Percentiles rank a stretch among this genome's conserved stretches.
Evolutionary conservation across 2,113 vertebrate genomes (phyloP).

Genomic region (Galemys pyrenaicus): DNA sequence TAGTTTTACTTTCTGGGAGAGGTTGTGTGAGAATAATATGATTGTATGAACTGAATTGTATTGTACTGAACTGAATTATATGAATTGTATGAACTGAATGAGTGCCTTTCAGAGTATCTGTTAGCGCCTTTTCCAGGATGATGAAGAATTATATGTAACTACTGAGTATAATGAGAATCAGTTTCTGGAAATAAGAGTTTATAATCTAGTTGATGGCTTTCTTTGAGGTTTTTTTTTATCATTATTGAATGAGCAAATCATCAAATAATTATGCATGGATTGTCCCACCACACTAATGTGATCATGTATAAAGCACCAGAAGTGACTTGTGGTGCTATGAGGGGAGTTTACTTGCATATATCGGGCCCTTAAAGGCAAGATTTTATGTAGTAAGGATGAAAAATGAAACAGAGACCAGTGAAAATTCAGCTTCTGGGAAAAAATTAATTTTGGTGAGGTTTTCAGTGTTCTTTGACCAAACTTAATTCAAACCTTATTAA

Average conservation of each 20-base stretch:
- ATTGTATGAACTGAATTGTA: not conserved
- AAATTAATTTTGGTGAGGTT: not conserved
- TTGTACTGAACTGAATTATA: too few relatives aligned
- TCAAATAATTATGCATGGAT: not conserved
- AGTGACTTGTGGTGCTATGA: not conserved
- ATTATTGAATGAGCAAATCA: not conserved
- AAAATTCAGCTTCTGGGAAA: not conserved
- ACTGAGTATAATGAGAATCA: not conserved
- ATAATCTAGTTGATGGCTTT: not conserved
- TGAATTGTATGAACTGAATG: not conserved
- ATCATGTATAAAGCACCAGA: not conserved
- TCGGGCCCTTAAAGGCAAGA: not conserved
- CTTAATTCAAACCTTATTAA: not conserved
- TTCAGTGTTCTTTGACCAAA: not conserved
- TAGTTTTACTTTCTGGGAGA: constrained; percentile 38
- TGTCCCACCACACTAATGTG: not conserved
- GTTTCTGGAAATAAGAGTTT: not conserved
- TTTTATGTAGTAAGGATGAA: not conserved
- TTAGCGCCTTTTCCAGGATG: not conserved
- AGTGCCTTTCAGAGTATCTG: not conserved
- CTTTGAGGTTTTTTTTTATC: constrained; percentile 3
- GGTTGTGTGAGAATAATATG: constrained; percentile 38
- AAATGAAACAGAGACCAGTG: not conserved
- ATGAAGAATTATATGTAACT: not conserved
- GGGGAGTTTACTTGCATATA: not conserved